A percentile compares a stretch with the other conserved stretches of the same genome.
phyloP scores from a whole-genome alignment of 2,888 invertebrate genomes.

The Ctena decussata region DNA sequence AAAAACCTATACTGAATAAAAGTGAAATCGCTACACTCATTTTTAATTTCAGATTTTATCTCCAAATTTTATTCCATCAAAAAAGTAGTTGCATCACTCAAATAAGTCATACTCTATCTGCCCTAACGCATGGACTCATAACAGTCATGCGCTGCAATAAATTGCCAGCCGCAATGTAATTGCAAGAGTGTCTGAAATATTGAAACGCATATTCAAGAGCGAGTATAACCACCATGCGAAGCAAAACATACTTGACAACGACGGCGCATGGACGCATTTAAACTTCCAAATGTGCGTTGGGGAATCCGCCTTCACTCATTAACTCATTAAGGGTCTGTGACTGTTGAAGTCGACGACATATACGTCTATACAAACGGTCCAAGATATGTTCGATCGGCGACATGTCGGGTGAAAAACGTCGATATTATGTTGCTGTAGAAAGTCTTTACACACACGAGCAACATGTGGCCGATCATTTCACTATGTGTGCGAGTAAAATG shows the following conservation, averaged over 20 bases:
- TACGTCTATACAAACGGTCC: background rate
- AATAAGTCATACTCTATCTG: too few relatives aligned
- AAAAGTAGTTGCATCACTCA: too few relatives aligned
- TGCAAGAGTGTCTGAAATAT: background rate
- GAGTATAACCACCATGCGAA: slow-evolving; percentile 14
- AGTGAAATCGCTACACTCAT: too few relatives aligned
- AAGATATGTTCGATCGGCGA: slow-evolving; percentile 2
- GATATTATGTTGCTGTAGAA: slow-evolving; percentile 9
- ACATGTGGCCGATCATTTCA: background rate
- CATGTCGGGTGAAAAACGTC: background rate
- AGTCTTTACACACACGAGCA: slow-evolving; percentile 26
- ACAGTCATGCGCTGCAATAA: too few relatives aligned
- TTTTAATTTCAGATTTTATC: too few relatives aligned
- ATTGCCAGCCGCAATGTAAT: too few relatives aligned
- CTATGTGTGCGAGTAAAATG: slow-evolving; percentile 20
- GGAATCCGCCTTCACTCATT: slow-evolving; percentile 43
- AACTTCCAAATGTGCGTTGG: background rate
- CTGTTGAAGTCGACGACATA: slow-evolving; percentile 15
- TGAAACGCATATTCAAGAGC: background rate
- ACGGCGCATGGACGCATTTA: slow-evolving; percentile 41
- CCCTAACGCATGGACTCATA: too few relatives aligned
- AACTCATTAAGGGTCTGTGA: slow-evolving; percentile 38
- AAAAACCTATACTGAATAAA: too few relatives aligned
- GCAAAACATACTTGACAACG: slow-evolving; percentile 38
- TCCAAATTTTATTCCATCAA: too few relatives aligned